Evolutionary conservation across 2,113 vertebrate species (phyloP).

Genomic region (Todiramphus saurophagus): DNA sequence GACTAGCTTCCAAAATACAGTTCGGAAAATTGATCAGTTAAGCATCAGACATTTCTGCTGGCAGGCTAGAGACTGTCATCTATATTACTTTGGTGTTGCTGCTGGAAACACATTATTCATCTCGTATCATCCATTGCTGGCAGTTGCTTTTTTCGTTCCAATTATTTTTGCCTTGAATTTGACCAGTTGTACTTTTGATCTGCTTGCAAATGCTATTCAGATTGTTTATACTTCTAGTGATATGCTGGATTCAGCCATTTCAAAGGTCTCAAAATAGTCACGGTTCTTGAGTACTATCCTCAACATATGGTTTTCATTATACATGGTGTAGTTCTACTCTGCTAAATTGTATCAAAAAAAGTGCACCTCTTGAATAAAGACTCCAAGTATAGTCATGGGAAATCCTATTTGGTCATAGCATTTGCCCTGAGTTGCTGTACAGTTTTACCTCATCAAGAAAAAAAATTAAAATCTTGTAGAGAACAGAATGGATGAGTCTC

Average conservation of each 20-base stretch:
- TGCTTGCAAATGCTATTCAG: slow-evolving; percentile 59
- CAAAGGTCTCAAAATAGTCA: slow-evolving; percentile 54
- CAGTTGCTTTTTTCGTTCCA: slow-evolving; percentile 52
- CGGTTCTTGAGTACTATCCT: slow-evolving; percentile 6
- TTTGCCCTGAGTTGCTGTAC: slow-evolving; percentile 33
- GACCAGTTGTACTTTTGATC: slow-evolving; percentile 49
- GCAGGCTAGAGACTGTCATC: neutral
- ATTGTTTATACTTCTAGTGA: slow-evolving; percentile 53
- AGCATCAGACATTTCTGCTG: slow-evolving; percentile 26
- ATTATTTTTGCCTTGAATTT: slow-evolving; percentile 63
- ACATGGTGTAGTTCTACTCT: slow-evolving; percentile 18
- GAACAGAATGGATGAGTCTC: neutral
- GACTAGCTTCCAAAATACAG: neutral
- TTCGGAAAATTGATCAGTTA: neutral
- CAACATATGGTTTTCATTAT: slow-evolving; percentile 66
- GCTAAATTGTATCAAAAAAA: slow-evolving; percentile 41
- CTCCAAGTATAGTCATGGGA: neutral
- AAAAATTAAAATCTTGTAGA: neutral
- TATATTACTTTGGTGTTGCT: slow-evolving; percentile 48
- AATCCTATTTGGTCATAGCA: slow-evolving; percentile 24
- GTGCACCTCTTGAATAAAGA: slow-evolving; percentile 13
- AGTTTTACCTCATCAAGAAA: slow-evolving; percentile 40
- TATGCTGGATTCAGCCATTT: slow-evolving; percentile 37
- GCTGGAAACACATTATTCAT: slow-evolving; percentile 54
- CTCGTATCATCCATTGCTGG: slow-evolving; percentile 37